Conservation (phyloP, 1,140 invertebrate species). For the Tetragonula clypearis region DNA sequence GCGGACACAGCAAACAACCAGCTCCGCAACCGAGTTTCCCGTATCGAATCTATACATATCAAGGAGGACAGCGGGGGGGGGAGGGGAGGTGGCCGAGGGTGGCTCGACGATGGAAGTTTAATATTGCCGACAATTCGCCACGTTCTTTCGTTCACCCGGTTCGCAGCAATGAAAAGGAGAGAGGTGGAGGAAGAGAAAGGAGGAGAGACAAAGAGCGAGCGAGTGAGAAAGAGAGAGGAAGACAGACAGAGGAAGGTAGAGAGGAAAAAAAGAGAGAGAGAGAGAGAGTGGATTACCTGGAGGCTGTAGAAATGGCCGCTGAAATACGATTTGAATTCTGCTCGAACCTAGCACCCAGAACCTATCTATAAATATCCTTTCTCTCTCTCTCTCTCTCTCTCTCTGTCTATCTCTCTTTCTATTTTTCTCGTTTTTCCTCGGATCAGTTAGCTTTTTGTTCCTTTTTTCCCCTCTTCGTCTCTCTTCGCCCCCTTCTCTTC, state of each 20-base stretch:
- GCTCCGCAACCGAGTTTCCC: constrained; percentile 55
- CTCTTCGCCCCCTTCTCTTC: not conserved
- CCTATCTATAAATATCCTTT: constrained; percentile 55
- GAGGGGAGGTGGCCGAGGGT: not conserved
- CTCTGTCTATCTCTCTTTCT: not conserved
- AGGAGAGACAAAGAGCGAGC: not conserved
- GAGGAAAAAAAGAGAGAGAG: not conserved
- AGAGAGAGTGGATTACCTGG: constrained; percentile 47
- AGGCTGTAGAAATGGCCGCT: constrained; percentile 41
- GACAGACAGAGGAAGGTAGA: no score
- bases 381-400: not conserved
- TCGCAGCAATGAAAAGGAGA: not conserved
- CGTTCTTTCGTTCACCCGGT: constrained; percentile 41
- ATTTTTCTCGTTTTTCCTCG: constrained; percentile 13
- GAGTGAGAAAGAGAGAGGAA: not conserved
- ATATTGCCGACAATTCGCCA: constrained; percentile 63
- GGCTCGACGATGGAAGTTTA: constrained; percentile 59
- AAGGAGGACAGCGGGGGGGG: not conserved
- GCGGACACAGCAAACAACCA: constrained; percentile 68
- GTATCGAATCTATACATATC: constrained; percentile 64
- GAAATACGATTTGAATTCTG: constrained; percentile 48
- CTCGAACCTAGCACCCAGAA: not conserved
- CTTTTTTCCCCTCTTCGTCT: not conserved
- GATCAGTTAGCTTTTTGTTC: constrained; percentile 7
- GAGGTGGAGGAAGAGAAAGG: not conserved